phyloP scores from a whole-genome alignment of 2,888 invertebrate species.

The Spatulosminthurus flaviceps region DNA sequence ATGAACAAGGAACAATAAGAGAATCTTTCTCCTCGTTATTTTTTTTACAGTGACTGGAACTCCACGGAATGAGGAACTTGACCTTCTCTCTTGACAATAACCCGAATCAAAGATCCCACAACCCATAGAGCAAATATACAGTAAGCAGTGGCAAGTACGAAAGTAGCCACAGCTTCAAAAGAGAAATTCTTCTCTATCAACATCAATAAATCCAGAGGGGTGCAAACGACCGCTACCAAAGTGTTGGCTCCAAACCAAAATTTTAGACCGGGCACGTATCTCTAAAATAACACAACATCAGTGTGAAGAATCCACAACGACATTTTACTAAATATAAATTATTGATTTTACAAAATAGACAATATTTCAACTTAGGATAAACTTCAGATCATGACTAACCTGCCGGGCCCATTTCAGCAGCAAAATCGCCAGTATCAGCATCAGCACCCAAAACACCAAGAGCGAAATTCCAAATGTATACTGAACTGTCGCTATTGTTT shows the following conservation, averaged over 20 bases:
- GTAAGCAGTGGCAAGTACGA: not conserved
- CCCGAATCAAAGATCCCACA: slow-evolving; percentile 5
- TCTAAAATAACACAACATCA: no score
- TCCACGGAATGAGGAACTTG: slow-evolving; percentile 15
- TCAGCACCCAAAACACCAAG: slow-evolving; percentile 23
- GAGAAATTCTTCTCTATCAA: slow-evolving; percentile 10
- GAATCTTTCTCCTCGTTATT: not conserved
- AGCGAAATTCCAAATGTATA: not conserved
- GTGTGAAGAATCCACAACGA: no score
- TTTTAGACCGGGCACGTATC: slow-evolving; percentile 9
- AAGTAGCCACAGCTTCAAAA: not conserved
- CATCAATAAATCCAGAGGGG: slow-evolving; percentile 7
- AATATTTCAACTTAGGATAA: no score
- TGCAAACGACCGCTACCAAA: not conserved
- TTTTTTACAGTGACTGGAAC: slow-evolving; percentile 27
- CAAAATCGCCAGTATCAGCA: slow-evolving; percentile 19
- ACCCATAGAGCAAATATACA: slow-evolving; percentile 19
- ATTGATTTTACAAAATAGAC: no score
- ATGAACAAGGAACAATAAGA: no score
- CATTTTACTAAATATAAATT: no score
- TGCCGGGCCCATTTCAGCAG: slow-evolving; percentile 13
- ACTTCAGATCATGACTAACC: no score
- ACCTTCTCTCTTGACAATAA: not conserved
- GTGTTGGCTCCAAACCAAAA: not conserved
- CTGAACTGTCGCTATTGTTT: slow-evolving; percentile 5